Base-by-base conservation (phyloP, 2,797 vertebrate species). In the Enteromius argenteus region DNA sequence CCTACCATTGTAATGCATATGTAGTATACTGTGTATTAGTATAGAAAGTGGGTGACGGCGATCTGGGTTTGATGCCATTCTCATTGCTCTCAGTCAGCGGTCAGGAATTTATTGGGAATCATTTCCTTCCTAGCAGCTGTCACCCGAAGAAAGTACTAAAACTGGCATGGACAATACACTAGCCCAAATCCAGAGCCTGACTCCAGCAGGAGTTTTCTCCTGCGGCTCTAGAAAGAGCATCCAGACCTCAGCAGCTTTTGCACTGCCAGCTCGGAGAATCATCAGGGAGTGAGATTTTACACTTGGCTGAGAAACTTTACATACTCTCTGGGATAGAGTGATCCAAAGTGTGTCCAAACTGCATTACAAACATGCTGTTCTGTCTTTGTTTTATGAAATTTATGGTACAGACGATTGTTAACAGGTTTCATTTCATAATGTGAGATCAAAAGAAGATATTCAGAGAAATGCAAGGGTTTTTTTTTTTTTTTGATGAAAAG, bases 241-340 rank as follows among this genome's bases (percentile, higher is more conserved):
- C 83, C 90, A 87, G 88, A 89, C 77, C 89, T 93, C 92, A 91
- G 91, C 91, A 93, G 85, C 84, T 92, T 92, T 92, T 86, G 79
- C 88, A 89, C 86, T 89, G 90, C 85, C 90, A 90, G 89, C 88
- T 90, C 88, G 91, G 92, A 83, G 80, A 92, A 93, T 92, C 89
- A 86, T 58, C 51, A 39, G 79, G 85, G 79, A 81, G 76, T 46
- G 39, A 77, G 27, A 14, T 84, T 49, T 42, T 53, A 74, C 27
- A 53, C 32, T 21, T 71, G 82, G 53, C 39, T 49, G 30, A 35
- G 13, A 72, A 79, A 66, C 19, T 79, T 35, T 23, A 35, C 27
- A 37, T 13, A 19, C 14, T 35, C 21, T 51, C 19, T 67, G 44
- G 2, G 11, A 49, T n/a, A 21, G 19, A 67, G 44, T 37, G 37